These are phyloP conservation scores for Phaethon lepturus DNA, from an alignment of 2,113 vertebrate genomes.

Conservation along the genomic window DNA sequence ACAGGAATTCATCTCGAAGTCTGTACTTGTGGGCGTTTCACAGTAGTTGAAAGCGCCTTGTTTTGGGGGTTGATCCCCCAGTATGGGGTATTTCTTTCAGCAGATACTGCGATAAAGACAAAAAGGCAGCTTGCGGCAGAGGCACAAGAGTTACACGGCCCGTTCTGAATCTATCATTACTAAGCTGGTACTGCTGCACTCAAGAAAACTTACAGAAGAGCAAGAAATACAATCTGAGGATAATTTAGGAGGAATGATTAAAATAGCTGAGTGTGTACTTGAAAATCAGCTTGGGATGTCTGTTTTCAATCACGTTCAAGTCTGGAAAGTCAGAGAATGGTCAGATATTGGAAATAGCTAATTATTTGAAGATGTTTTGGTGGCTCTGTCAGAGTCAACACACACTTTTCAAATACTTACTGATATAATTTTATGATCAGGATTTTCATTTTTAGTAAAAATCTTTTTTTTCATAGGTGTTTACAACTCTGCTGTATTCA, in stretches of 20 bases:
- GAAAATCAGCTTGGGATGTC: not conserved
- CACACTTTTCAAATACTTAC: not conserved
- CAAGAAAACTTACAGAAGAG: not conserved
- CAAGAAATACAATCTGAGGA: not conserved
- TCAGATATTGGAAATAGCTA: not conserved
- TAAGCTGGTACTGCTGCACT: not conserved
- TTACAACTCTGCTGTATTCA: not conserved
- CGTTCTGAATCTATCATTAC: not conserved
- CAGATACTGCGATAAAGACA: not conserved
- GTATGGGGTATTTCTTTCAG: not conserved
- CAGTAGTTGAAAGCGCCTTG: not conserved
- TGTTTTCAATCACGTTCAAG: constrained; percentile 10
- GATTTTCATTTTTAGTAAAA: not conserved
- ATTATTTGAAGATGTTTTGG: not conserved
- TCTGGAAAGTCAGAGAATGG: not conserved
- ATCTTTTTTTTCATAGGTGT: not conserved
- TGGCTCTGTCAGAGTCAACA: not conserved
- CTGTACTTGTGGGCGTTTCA: not conserved
- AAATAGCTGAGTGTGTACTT: not conserved
- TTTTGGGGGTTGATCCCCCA: not conserved
- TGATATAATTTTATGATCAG: not conserved
- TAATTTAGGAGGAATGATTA: not conserved
- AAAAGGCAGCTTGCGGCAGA: not conserved
- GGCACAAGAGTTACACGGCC: not conserved
- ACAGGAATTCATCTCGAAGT: not conserved